phyloP scores from a whole-genome alignment of 2,797 vertebrate genomes.

The Lacerta agilis region DNA sequence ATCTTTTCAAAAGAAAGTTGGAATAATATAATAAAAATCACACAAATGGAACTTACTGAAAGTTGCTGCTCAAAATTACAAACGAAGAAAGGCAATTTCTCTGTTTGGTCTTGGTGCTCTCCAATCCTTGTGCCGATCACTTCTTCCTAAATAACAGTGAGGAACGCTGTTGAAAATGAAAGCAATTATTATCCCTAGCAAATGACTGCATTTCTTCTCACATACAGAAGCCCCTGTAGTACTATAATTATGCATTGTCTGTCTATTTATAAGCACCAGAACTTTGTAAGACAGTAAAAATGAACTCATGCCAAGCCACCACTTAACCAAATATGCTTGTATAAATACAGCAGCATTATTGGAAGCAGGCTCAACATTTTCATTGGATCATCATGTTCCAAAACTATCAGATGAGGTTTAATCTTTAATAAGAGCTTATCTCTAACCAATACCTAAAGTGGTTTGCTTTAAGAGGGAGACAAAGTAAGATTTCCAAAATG shows the following conservation, averaged over 20 bases:
- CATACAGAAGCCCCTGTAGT: slow-evolving; percentile 8
- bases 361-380: not conserved
- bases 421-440: not conserved
- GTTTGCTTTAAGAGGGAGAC: not conserved
- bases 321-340: slow-evolving; percentile 11
- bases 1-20: not conserved
- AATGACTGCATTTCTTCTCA: slow-evolving; percentile 23
- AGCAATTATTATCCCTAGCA: slow-evolving; percentile 25
- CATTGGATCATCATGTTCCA: not conserved
- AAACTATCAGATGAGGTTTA: not conserved
- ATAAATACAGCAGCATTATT: not conserved
- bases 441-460: not conserved
- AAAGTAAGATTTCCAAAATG: slow-evolving; percentile 4
- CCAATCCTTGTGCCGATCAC: not conserved
- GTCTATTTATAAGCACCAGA: slow-evolving; percentile 19
- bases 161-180: slow-evolving; percentile 18
- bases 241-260: not conserved
- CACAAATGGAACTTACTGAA: not conserved
- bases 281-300: slow-evolving; percentile 16
- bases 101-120: not conserved
- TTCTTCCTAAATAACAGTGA: slow-evolving; percentile 36
- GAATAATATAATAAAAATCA: not conserved
- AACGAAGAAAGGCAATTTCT: not conserved
- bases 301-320: slow-evolving; percentile 10
- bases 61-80: not conserved